phyloP scores from a whole-genome alignment of 2,113 vertebrate species.

The Varanus salvator region DNA sequence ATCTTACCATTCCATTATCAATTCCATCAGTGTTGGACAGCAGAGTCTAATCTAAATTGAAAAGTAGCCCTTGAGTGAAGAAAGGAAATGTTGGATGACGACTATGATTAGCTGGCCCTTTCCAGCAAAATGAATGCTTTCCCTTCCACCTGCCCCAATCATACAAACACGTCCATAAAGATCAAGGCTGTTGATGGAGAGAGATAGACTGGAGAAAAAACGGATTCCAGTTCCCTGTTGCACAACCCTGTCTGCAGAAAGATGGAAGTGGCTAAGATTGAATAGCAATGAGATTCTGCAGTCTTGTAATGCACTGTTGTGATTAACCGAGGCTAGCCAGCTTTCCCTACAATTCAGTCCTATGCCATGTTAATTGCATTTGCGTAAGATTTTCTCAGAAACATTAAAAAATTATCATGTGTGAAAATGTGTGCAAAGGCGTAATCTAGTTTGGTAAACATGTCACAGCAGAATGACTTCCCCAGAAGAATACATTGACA shows the following conservation, averaged over 20 bases:
- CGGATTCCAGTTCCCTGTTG: background rate
- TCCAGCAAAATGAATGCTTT: conserved; percentile 6
- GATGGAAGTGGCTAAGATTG: background rate
- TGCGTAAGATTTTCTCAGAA: conserved; percentile 14
- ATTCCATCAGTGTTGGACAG: background rate
- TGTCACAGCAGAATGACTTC: conserved; percentile 47
- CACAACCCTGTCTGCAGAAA: background rate
- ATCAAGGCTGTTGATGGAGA: background rate
- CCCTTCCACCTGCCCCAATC: background rate
- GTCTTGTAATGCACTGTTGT: background rate
- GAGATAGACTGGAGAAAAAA: background rate
- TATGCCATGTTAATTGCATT: background rate
- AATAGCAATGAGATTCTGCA: background rate
- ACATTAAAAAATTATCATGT: conserved; percentile 17
- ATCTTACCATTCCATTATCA: conserved; percentile 5
- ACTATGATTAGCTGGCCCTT: background rate
- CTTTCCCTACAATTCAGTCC: conserved; percentile 14
- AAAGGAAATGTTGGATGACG: conserved; percentile 1
- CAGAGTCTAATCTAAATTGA: conserved; percentile 5
- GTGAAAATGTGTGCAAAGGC: background rate
- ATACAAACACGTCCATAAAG: background rate
- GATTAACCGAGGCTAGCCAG: conserved; percentile 15
- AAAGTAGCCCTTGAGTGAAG: background rate
- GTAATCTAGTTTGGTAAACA: conserved; percentile 57
- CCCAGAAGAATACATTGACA: conserved; percentile 38